These are phyloP conservation scores for Sebastes ruberrimus DNA, from an alignment of 2,797 vertebrate species.

Conservation along the genomic window DNA sequence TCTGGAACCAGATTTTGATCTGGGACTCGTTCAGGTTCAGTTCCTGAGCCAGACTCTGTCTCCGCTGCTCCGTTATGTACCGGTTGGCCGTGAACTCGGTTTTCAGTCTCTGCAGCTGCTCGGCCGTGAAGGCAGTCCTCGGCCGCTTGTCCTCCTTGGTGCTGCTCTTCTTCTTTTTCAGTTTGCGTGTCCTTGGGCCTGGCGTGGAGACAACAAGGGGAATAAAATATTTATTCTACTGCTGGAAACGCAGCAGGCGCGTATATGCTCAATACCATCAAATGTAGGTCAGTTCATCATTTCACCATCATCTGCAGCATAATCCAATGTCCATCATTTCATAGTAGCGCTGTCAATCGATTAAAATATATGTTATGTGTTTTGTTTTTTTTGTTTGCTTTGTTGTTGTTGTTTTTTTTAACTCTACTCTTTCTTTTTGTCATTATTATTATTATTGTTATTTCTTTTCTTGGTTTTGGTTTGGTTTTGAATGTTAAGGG, in stretches of 20 bases:
- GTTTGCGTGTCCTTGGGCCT: constrained; percentile 97
- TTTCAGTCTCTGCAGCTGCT: constrained; percentile 98
- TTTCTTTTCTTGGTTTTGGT: too few species aligned
- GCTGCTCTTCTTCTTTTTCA: constrained; percentile 97
- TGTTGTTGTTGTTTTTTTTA: too few species aligned
- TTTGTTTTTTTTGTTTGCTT: too few species aligned
- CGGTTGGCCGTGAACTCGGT: constrained; percentile 96
- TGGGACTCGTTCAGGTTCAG: constrained; percentile 97
- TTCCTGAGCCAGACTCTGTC: constrained; percentile 94
- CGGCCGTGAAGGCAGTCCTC: constrained; percentile 95
- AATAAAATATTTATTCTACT: constrained; percentile 65
- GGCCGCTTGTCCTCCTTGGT: constrained; percentile 96
- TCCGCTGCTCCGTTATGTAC: constrained; percentile 97
- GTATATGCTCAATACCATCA: background rate
- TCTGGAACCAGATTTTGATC: constrained; percentile 99
- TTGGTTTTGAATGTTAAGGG: too few species aligned
- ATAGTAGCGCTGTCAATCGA: too few species aligned
- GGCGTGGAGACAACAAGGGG: constrained; percentile 84
- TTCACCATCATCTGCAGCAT: too few species aligned
- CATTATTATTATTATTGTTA: too few species aligned
- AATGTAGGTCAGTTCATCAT: constrained; percentile 33
- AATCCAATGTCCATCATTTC: background rate
- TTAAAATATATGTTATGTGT: too few species aligned
- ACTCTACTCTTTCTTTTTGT: too few species aligned
- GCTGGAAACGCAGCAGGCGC: background rate